phyloP scores from a whole-genome alignment of 2,888 invertebrate species.

The Parnassius mnemosyne region DNA sequence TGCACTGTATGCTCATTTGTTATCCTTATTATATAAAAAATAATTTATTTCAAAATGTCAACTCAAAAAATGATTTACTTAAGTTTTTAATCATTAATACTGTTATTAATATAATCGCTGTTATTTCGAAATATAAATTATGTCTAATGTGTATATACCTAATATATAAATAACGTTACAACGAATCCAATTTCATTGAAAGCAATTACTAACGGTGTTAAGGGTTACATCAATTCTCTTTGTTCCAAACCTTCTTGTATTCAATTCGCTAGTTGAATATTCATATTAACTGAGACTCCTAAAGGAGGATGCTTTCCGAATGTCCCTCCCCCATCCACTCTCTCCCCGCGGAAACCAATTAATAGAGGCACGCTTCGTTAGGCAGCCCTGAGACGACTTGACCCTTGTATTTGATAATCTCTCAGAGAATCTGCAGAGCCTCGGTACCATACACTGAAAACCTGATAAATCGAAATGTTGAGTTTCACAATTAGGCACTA shows the following conservation, averaged over 20 bases:
- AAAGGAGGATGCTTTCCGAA: constrained; percentile 39
- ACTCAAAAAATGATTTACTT: too few relatives aligned
- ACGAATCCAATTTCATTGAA: constrained; percentile 45
- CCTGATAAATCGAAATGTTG: constrained; percentile 13
- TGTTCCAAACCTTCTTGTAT: constrained; percentile 43
- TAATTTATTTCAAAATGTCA: too few relatives aligned
- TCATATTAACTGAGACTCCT: constrained; percentile 46
- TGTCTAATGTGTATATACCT: too few relatives aligned
- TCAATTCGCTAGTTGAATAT: constrained; percentile 61
- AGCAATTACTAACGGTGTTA: constrained; percentile 45
- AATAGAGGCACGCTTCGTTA: constrained; percentile 65
- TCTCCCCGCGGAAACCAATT: constrained; percentile 56
- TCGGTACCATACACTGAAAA: constrained; percentile 18
- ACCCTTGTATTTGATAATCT: constrained; percentile 51
- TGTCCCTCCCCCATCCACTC: constrained; percentile 34
- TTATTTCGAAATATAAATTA: too few relatives aligned
- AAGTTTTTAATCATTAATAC: too few relatives aligned
- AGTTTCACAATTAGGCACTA: too few relatives aligned
- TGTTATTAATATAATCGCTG: too few relatives aligned
- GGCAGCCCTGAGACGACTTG: constrained; percentile 49
- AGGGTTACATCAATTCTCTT: constrained; percentile 46
- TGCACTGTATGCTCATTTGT: too few relatives aligned
- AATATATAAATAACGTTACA: constrained; percentile 41
- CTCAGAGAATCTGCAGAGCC: constrained; percentile 40
- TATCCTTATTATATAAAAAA: too few relatives aligned